Base-by-base conservation (phyloP, 2,888 invertebrate species). In the Caenorhabditis sp. region DNA sequence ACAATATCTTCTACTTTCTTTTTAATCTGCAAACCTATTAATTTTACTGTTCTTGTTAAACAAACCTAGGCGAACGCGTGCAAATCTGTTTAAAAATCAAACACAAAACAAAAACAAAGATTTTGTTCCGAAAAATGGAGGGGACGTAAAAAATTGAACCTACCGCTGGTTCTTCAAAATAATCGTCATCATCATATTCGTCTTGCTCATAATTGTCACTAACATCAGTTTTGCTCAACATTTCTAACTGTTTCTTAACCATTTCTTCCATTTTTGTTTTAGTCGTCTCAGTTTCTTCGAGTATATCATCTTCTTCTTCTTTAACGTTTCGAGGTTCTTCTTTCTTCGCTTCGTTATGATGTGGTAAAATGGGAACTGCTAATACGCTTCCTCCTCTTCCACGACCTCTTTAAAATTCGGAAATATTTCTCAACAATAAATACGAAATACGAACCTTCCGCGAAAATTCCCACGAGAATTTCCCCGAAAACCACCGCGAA, bases 141-240 rank as follows among this genome's bases (percentile, higher is more conserved):
- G 12, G 5, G 36, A 36, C 12, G 5, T 8, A 36, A 8, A 36
- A 36, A 14, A 43, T 17, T 10, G 14, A 43, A 43, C 43, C 14
- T 14, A 43, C 43, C 43, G 17, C 43, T 43, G 43, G 54, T 31
- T 43, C 23, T 26, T 31, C 51, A 31, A 51, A 27, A 1, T 36
- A 36, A 24, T 58, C 31, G 31, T 31, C 62, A 1, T 67, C 66
- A 14, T 67, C 66, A 19, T 62, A 67, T 21, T 67, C 66, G 55
- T 62, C 58, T 26, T 59, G 57, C 36, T 62, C 66, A 14, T 66
- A 59, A 10, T 27, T 17, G 3, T 66, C 66, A 31, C 57, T 27
- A 24, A 10, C 5, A 31, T 10, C 10, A 10, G 31, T 10, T 31
- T 53, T 51, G 24, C 36, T 62, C 54, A 23, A 23, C 37, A 19